A percentile compares a stretch with the other conserved stretches of the same genome.
Evolutionary conservation across 2,797 vertebrate genomes (phyloP).

Genomic region (Esox lucius): DNA sequence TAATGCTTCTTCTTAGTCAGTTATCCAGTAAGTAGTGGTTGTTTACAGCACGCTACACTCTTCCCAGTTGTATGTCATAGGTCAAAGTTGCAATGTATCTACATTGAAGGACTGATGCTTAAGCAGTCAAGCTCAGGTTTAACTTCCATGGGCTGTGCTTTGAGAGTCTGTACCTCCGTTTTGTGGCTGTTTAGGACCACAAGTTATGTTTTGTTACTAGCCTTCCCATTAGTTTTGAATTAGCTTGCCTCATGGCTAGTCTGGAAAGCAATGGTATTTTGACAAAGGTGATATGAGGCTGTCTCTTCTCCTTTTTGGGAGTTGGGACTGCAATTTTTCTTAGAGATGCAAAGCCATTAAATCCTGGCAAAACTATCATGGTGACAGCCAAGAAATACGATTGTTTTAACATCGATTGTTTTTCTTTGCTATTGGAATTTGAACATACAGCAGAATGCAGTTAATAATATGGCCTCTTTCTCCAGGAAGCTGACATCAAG

Average conservation of each 20-base stretch:
- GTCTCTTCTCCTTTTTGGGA: constrained; percentile 51
- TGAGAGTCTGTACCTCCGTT: background rate
- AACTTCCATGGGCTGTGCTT: background rate
- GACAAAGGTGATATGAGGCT: constrained; percentile 30
- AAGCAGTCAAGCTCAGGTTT: background rate
- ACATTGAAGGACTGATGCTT: background rate
- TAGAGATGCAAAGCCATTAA: constrained; percentile 63
- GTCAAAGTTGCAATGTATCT: background rate
- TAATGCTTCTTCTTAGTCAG: background rate
- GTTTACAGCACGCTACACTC: background rate
- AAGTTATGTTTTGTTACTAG: background rate
- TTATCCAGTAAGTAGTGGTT: background rate
- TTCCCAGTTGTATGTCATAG: background rate
- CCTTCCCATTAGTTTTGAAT: background rate
- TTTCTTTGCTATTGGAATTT: background rate
- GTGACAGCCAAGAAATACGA: constrained; percentile 72
- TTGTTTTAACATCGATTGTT: too few species aligned
- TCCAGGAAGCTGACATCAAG: constrained; percentile 80
- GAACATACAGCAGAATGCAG: background rate
- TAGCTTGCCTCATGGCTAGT: background rate
- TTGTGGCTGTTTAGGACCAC: background rate
- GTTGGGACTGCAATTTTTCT: constrained; percentile 52
- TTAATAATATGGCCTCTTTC: background rate
- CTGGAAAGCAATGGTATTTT: background rate
- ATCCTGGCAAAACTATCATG: constrained; percentile 78